Evolutionary conservation across 2,797 vertebrate genomes (phyloP), one percentile per base, ranked within the genome.

Genomic region (Clarias pachynema): DNA sequence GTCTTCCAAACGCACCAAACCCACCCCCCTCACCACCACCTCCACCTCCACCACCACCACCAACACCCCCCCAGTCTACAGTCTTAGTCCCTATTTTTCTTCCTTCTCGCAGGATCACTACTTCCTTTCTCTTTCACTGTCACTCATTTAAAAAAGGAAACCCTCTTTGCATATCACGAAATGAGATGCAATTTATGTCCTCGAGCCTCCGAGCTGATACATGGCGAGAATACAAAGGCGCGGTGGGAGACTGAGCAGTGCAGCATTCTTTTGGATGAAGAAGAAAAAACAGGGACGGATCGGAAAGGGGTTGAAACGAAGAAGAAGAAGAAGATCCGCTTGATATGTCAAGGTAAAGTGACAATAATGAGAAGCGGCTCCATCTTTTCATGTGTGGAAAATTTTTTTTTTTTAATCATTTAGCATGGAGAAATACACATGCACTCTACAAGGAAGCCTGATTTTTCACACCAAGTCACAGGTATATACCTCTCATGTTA

Each of bases 111-210:
- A 65, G 90, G 62, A 49, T 81, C 82, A 85, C 82, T 81, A 84
- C 84, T n/a, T 56, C 9, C 74, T 83, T 82, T 68, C 79, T 83
- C 80, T 68, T 86, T 34, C 18, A n/a, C 80, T 92, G 93, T 94
- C 93, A 93, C 92, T 94, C 93, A 92, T 94, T 94, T 93, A 93
- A 60, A 85, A 75, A 85, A 88, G 86, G 75, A 87, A 88, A 85
- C 70, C 81, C 82, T 79, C 62, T 87, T 72, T 80, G 86, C 73
- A 73, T 82, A 60, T 70, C 37, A 31, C 26, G 10, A 84, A 87
- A 79, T 83, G 57, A 81, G 82, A 85, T 85, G 79, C 80, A 86
- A 79, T 86, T 83, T 82, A 87, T 66, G 88, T 69, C 59, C 68
- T 31, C 2, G 26, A 82, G 79, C 31, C 63, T 62, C 56, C 49